A percentile compares a stretch with the other conserved stretches of the same genome.
These are phyloP conservation scores for Athalia circularis DNA, from an alignment of 2,888 invertebrate genomes.

Conservation along the genomic window DNA sequence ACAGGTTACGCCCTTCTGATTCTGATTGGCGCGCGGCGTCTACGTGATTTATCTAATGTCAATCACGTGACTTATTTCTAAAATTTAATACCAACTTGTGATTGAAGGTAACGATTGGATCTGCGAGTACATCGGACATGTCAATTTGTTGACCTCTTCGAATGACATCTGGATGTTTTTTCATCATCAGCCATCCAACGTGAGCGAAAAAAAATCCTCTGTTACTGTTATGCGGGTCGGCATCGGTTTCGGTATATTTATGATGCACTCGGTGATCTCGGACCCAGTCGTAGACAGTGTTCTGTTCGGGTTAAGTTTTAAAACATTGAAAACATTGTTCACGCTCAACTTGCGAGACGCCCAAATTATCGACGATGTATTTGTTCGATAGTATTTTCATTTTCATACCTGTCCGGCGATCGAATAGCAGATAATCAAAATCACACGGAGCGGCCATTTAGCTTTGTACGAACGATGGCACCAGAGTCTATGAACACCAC, in stretches of 20 bases:
- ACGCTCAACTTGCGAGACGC: not conserved
- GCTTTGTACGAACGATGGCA: conserved; percentile 83
- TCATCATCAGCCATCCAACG: conserved; percentile 94
- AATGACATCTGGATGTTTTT: conserved; percentile 90
- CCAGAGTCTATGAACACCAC: conserved; percentile 82
- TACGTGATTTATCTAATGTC: no score
- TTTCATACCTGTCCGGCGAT: conserved; percentile 80
- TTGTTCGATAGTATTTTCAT: not conserved
- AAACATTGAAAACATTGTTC: not conserved
- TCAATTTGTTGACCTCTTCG: conserved; percentile 85
- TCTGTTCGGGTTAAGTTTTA: conserved; percentile 72
- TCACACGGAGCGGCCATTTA: conserved; percentile 77
- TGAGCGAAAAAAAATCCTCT: conserved; percentile 95
- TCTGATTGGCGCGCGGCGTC: no score
- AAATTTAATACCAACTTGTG: conserved; percentile 77
- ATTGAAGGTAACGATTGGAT: conserved; percentile 87
- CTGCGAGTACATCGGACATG: conserved; percentile 85
- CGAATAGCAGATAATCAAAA: conserved; percentile 79
- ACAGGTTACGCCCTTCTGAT: no score
- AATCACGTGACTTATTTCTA: not conserved
- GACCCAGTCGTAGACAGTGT: conserved; percentile 84
- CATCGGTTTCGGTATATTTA: conserved; percentile 83
- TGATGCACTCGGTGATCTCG: conserved; percentile 86
- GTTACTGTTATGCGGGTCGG: conserved; percentile 88
- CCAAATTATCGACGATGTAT: not conserved